Evolutionary conservation across 2,113 vertebrate species (phyloP), one percentile per base, ranked within the genome.

Genomic region (Halichoerus grypus): DNA sequence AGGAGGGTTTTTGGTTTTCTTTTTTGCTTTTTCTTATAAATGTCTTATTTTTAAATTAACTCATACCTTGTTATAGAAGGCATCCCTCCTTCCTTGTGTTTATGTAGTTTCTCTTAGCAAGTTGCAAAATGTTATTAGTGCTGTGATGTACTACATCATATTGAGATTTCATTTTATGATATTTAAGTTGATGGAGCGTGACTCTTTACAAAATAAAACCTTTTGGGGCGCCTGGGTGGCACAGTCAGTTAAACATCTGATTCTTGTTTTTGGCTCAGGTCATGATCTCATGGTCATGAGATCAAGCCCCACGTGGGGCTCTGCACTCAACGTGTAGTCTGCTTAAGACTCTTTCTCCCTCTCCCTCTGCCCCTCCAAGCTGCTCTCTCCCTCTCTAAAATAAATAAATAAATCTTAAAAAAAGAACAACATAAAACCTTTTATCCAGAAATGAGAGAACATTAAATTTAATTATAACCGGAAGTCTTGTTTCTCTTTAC

Each of bases 131-230:
- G 42, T 95, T 96, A 53, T 83, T 90, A 86, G 21, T 72, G 46
- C 31, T 95, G 39, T 55, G 31, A 77, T 77, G 24, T 69, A 89
- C 16, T 92, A 49, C 18, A 49, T 94, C 51, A n/a, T 83, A 90
- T 22, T 94, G 67, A 91, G 26, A 36, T 79, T 53, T 90, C 57
- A 95, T 74, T 93, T 97, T 96, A 97, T 94, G 77, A 87, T 85
- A 92, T 95, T 86, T 95, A 94, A 76, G 28, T 65, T 87, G 33
- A 42, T 46, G 2, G 59, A 96, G n/a, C 5, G 33, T 89, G n/a
- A 94, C 33, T 92, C n/a, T 88, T 92, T 95, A 93, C 51, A 86
- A 97, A 97, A 96, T 93, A 95, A 97, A 96, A 76, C 24, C 28
- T 33, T 33, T 67, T 67, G 31, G 31, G 63, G 31, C 16, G 14